Evolutionary conservation across 1,140 invertebrate genomes (phyloP), one percentile per base, ranked within the genome.

Genomic region (Sipha flava): DNA sequence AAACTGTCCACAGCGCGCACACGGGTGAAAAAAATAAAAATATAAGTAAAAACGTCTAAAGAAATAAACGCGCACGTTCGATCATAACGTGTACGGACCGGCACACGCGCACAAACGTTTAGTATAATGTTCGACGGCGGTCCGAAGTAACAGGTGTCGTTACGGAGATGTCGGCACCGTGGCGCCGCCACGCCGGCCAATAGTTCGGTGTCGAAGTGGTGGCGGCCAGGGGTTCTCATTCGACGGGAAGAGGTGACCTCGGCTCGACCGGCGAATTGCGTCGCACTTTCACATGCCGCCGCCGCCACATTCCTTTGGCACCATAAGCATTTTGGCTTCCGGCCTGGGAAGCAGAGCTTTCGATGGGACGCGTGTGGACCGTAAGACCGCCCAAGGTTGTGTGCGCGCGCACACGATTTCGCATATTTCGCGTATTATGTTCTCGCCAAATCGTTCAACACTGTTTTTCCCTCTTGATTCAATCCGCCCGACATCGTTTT

Each of bases 301-400:
- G 70, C 70, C 31, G 31, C 45, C 70, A 23, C 45, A 54, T 75
- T 75, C 49, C 37, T 54, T 52, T 75, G 70, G 70, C 70, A 34
- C 29, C 70, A n/a, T 21, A 5, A 57, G 49, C 52, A 52, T 54
- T 34, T 49, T 43, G 70, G 70, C 70, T 49, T 73, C 49, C 66
- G 66, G 21, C 66, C 43, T 23, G 23, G 23, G 37, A 4, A 26
- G 23, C 23, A 23, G 43, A 70, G 47, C 45, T 73, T 54, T 77
- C 21, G 52, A 18, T 26, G 45, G 26, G 16, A 3, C 16, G 43
- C 43, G 18, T 29, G 9, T 29, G 16, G 29, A 64, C 29, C 18
- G n/a, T 16, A n/a, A n/a, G 29, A 29, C 26, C 54, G 57, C 37
- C 64, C 64, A 68, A 68, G 64, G 64, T 29, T 26, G 23, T 29